phyloP scores from a whole-genome alignment of 1,140 invertebrate genomes.

The Pygmarrhopalites habei region DNA sequence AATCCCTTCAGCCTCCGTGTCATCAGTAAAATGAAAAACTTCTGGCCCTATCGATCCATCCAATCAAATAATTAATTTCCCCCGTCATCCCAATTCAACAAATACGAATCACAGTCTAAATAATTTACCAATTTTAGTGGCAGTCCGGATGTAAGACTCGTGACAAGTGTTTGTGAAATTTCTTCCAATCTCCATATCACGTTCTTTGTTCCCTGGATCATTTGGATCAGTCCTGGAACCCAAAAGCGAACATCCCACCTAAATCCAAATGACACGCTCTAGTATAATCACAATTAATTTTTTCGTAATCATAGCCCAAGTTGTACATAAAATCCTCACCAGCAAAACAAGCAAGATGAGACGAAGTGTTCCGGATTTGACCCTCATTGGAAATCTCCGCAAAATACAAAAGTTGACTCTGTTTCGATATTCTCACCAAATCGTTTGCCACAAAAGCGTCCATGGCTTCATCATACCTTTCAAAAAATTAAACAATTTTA shows the following conservation, averaged over 20 bases:
- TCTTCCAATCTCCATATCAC: slow-evolving; percentile 29
- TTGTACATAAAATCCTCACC: no score
- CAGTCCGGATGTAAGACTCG: slow-evolving; percentile 34
- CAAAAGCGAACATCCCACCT: slow-evolving; percentile 36
- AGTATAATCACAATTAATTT: no score
- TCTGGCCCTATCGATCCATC: slow-evolving; percentile 52
- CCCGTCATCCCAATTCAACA: no score
- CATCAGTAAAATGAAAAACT: slow-evolving; percentile 49
- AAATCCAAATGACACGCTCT: no score
- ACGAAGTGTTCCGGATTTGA: slow-evolving; percentile 19
- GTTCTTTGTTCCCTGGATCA: slow-evolving; percentile 14
- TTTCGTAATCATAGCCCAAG: no score
- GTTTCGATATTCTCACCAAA: slow-evolving; percentile 25
- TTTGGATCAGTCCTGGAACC: slow-evolving; percentile 51
- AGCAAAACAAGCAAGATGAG: slow-evolving; percentile 33
- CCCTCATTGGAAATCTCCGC: slow-evolving; percentile 25
- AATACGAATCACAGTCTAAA: no score
- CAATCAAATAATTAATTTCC: no score
- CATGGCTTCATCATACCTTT: slow-evolving; percentile 56
- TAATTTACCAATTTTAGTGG: slow-evolving; percentile 10
- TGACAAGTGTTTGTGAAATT: slow-evolving; percentile 39
- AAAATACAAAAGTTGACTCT: slow-evolving; percentile 31
- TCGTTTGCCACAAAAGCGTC: slow-evolving; percentile 34
- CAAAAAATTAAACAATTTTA: slow-evolving; percentile 46
- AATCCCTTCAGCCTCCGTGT: slow-evolving; percentile 51